Percentiles rank a stretch among this genome's conserved stretches.
phyloP scores from a whole-genome alignment of 2,797 vertebrate genomes.

The Acanthornis magna region DNA sequence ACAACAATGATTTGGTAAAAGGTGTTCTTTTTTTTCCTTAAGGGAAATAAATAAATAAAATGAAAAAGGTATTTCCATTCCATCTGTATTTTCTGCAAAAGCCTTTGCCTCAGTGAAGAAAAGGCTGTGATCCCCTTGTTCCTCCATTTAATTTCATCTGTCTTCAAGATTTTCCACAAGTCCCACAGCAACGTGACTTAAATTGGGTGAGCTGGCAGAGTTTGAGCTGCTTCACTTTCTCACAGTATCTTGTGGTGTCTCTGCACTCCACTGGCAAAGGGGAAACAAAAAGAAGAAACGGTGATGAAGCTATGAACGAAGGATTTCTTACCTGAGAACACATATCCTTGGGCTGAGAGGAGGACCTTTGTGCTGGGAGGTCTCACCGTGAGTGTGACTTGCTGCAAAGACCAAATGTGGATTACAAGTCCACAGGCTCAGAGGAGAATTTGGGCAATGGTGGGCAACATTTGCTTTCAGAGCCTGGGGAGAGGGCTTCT shows the following conservation, averaged over 20 bases:
- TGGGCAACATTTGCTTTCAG: background rate
- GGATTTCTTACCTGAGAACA: background rate
- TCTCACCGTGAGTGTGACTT: background rate
- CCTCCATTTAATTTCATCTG: background rate
- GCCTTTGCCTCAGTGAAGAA: constrained; percentile 55
- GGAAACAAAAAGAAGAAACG: constrained; percentile 33
- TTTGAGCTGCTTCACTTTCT: constrained; percentile 92
- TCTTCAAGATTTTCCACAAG: constrained; percentile 88
- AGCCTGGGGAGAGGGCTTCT: background rate
- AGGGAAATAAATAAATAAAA: constrained; percentile 76
- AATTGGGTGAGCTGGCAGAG: constrained; percentile 92
- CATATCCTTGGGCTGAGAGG: background rate
- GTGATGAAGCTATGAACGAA: background rate
- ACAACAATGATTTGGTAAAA: constrained; percentile 1
- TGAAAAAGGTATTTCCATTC: constrained; percentile 60
- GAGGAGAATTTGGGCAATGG: background rate
- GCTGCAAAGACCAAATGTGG: background rate
- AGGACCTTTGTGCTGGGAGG: background rate
- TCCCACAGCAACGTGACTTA: constrained; percentile 91
- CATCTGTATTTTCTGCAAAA: constrained; percentile 47
- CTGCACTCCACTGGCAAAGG: constrained; percentile 83
- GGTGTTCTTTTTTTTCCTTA: background rate
- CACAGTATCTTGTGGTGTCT: constrained; percentile 95
- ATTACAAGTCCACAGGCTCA: background rate
- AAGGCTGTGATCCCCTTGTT: constrained; percentile 53